Evolutionary conservation across 2,113 vertebrate species (phyloP).

Genomic region (Carassius gibelio): DNA sequence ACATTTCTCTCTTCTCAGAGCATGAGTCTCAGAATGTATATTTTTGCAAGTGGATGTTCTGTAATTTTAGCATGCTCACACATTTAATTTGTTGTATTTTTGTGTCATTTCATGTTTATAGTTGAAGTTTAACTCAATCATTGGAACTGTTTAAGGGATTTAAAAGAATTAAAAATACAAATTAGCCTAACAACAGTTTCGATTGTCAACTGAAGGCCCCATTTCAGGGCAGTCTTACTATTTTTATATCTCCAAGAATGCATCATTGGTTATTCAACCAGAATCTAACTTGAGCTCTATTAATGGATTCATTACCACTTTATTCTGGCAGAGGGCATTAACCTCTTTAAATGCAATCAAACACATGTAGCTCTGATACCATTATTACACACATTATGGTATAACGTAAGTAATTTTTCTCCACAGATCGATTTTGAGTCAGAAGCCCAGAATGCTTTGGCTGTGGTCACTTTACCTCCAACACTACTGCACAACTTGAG

Average conservation of each 20-base stretch:
- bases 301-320: neutral
- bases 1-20: neutral
- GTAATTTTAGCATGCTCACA: neutral
- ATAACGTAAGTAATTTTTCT: neutral
- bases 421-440: conserved; percentile 85
- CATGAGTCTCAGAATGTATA: conserved; percentile 24
- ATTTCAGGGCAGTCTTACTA: neutral
- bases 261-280: neutral
- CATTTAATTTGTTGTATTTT: neutral
- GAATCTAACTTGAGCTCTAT: no score
- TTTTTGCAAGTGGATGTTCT: neutral
- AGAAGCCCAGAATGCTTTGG: conserved; percentile 73
- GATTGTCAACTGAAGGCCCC: neutral
- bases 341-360: neutral
- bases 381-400: neutral
- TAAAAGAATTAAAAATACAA: neutral
- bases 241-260: neutral
- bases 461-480: conserved; percentile 83
- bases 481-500: conserved; percentile 81
- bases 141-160: neutral
- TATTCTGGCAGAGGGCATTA: neutral
- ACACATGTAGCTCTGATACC: neutral
- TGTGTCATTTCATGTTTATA: neutral
- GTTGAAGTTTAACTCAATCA: neutral
- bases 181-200: neutral